Base-by-base conservation (phyloP, 2,888 invertebrate genomes). In the Meghimatium bilineatum region DNA sequence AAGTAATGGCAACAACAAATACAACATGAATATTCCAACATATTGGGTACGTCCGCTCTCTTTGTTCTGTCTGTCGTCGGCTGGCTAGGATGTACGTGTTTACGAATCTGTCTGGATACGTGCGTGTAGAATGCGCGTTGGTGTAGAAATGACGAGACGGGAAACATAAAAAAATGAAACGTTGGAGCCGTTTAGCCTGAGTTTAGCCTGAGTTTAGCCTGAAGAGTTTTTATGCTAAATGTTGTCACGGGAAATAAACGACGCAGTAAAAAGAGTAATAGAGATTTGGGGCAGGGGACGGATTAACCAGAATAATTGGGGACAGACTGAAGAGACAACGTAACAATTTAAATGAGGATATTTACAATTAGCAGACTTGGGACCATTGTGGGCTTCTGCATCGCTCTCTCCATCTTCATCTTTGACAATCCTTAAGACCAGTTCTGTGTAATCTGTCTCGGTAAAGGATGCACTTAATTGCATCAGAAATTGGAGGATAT, bases 301-400 rank as follows among this genome's bases (percentile, higher is more conserved):
- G 38, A 74, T 29, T 29, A 52, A n/a, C 44, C 6, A 17, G 29
- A n/a, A 10, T 44, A 74, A 49, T 44, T 52, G 74, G 44, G 38
- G 29, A 38, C 26, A 66, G 12, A 29, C 10, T 74, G 52, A 38
- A 2, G 74, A 29, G 38, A 1, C 17, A 17, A 49, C 71, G 23
- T 38, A 71, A 71, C 71, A 38, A 26, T 23, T 71, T 38, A 36
- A 32, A 74, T 74, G 32, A 74, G 49, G 74, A 14, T 52, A 17
- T 74, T 49, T 36, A 38, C 76, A 77, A 77, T 77, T 63, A 63
- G 32, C 76, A 20, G n/a, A 60, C n/a, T n/a, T 20, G 76, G 3
- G 2, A 44, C 10, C 60, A 38, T 12, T 60, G 72, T 34, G 56
- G 56, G 8, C 20, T 52, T 52, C 52, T 75, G 23, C 49, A 49